Evolutionary conservation across 1,140 invertebrate species (phyloP).

Genomic region (Drosophila bocqueti): DNA sequence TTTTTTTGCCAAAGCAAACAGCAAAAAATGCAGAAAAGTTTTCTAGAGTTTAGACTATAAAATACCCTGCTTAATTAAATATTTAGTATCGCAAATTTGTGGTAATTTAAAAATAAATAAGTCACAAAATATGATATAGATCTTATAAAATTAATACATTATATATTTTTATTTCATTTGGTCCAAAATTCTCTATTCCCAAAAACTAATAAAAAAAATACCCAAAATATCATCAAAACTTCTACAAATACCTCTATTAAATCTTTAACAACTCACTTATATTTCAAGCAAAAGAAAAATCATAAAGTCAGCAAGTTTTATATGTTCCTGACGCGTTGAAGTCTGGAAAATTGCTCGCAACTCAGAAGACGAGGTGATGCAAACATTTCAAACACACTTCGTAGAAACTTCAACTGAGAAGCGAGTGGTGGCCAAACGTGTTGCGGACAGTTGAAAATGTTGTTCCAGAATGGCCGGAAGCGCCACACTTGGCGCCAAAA

Average conservation of each 20-base stretch:
- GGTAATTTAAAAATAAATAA: background rate
- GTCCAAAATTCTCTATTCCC: no score
- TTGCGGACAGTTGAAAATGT: slow-evolving; percentile 54
- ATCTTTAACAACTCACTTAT: background rate
- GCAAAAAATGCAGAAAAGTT: background rate
- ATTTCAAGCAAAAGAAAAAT: background rate
- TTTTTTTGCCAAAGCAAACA: slow-evolving; percentile 26
- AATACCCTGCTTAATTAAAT: background rate
- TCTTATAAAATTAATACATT: no score
- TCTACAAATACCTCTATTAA: rapidly evolving
- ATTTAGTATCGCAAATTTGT: rapidly evolving
- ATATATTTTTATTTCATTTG: no score
- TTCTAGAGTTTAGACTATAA: background rate
- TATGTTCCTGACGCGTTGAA: background rate
- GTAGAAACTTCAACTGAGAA: background rate
- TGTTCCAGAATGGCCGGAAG: slow-evolving; percentile 55
- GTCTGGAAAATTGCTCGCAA: background rate
- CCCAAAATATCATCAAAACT: background rate
- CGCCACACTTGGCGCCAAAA: slow-evolving; percentile 56
- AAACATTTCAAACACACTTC: background rate
- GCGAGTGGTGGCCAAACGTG: slow-evolving; percentile 33
- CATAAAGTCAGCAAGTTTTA: background rate
- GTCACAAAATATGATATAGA: no score
- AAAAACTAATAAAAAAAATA: no score
- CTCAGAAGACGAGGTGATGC: background rate